Percentiles rank a stretch among this genome's conserved stretches.
phyloP scores from a whole-genome alignment of 2,797 vertebrate species.

The Oceanodroma leucorhoa region DNA sequence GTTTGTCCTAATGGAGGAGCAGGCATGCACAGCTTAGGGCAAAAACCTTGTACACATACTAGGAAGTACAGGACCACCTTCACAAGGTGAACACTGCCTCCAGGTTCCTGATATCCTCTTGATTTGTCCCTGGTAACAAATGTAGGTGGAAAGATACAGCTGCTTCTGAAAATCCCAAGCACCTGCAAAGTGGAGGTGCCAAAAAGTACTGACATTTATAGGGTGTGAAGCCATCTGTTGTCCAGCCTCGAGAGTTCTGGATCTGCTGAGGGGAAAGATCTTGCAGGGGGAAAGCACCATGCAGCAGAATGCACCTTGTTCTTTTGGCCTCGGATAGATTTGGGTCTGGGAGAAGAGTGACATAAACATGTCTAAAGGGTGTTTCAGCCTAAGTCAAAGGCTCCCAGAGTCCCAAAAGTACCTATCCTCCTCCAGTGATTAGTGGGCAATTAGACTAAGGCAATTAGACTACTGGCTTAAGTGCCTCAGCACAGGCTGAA shows the following conservation, averaged over 20 bases:
- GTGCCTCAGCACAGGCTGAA: not conserved
- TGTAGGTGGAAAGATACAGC: not conserved
- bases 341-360: not conserved
- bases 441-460: not conserved
- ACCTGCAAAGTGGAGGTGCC: not conserved
- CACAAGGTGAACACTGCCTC: not conserved
- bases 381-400: not conserved
- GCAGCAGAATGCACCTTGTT: not conserved
- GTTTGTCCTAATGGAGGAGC: not conserved
- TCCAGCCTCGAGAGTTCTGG: not conserved
- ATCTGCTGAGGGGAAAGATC: not conserved
- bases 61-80: not conserved
- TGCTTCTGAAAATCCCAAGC: not conserved
- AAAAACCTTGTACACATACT: not conserved
- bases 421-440: not conserved
- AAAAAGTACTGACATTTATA: not conserved
- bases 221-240: not conserved
- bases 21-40: not conserved
- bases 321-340: fast-evolving
- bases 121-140: not conserved
- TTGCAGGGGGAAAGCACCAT: fast-evolving
- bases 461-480: not conserved
- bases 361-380: not conserved
- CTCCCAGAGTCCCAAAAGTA: not conserved
- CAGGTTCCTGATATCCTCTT: not conserved